Percentiles rank a stretch among this genome's conserved stretches.
Evolutionary conservation across 2,888 invertebrate genomes (phyloP).

Genomic region (Tigriopus californicus): DNA sequence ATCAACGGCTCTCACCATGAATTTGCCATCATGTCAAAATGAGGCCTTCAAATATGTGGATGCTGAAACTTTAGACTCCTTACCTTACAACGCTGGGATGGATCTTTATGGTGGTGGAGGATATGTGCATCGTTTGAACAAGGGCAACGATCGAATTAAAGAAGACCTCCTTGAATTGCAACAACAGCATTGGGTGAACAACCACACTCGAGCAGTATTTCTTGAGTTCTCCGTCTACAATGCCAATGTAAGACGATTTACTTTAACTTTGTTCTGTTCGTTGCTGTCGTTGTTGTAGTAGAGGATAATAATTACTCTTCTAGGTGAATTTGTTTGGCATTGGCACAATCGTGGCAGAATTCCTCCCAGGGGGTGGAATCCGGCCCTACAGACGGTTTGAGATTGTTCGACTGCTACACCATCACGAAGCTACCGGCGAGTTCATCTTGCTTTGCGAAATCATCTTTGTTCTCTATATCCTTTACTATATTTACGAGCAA

Average conservation of each 20-base stretch:
- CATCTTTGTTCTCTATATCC: constrained; percentile 26
- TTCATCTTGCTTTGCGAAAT: constrained; percentile 29
- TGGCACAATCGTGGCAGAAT: constrained; percentile 16
- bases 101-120: constrained; percentile 32
- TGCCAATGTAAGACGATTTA: constrained; percentile 22
- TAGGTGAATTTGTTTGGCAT: constrained; percentile 6
- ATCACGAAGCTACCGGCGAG: constrained; percentile 29
- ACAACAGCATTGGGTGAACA: constrained; percentile 29
- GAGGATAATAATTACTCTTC: background rate
- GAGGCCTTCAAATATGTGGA: constrained; percentile 22
- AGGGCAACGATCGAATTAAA: constrained; percentile 21
- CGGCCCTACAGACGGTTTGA: constrained; percentile 16
- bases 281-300: no score
- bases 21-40: constrained; percentile 10
- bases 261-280: no score
- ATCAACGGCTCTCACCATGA: constrained; percentile 1
- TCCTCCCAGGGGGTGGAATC: constrained; percentile 19
- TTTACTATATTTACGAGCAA: constrained; percentile 25
- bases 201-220: constrained; percentile 31
- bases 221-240: constrained; percentile 35
- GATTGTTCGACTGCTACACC: constrained; percentile 21
- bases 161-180: constrained; percentile 25
- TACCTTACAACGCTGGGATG: constrained; percentile 28
- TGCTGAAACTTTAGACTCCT: constrained; percentile 26
- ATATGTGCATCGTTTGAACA: constrained; percentile 25